Percentiles rank a stretch among this genome's conserved stretches.
phyloP scores from a whole-genome alignment of 2,888 invertebrate genomes.

The Himalopsyche tibetana region DNA sequence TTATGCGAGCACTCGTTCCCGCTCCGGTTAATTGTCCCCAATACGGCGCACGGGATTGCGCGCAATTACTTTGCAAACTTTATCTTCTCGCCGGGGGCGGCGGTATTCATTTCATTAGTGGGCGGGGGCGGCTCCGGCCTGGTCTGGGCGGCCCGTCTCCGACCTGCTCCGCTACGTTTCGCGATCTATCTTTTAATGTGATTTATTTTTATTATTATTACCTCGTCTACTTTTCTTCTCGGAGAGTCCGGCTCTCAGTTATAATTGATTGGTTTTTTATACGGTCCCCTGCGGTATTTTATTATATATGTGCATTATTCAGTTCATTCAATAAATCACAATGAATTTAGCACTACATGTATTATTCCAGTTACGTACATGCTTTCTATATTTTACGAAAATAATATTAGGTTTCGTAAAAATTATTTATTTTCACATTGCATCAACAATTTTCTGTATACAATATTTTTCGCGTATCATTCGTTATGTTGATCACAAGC shows the following conservation, averaged over 20 bases:
- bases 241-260: not conserved
- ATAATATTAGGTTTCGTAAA: not conserved
- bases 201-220: conserved; percentile 46
- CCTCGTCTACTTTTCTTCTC: conserved; percentile 27
- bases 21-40: conserved; percentile 62
- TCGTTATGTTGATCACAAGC: too few relatives aligned
- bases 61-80: conserved; percentile 62
- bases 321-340: conserved; percentile 40
- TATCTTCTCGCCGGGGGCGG: conserved; percentile 52
- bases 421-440: too few relatives aligned
- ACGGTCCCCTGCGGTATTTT: conserved; percentile 13
- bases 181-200: conserved; percentile 48
- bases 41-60: conserved; percentile 57
- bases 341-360: conserved; percentile 1
- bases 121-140: conserved; percentile 14
- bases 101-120: conserved; percentile 29
- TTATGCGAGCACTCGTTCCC: conserved; percentile 60
- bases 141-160: conserved; percentile 32
- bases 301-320: not conserved
- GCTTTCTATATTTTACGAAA: not conserved
- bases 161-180: conserved; percentile 22
- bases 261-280: conserved; percentile 43
- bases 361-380: not conserved
- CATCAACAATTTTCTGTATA: too few relatives aligned
- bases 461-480: too few relatives aligned